Conservation (phyloP, 23 tunicate genomes). For the Corella eumyota region DNA sequence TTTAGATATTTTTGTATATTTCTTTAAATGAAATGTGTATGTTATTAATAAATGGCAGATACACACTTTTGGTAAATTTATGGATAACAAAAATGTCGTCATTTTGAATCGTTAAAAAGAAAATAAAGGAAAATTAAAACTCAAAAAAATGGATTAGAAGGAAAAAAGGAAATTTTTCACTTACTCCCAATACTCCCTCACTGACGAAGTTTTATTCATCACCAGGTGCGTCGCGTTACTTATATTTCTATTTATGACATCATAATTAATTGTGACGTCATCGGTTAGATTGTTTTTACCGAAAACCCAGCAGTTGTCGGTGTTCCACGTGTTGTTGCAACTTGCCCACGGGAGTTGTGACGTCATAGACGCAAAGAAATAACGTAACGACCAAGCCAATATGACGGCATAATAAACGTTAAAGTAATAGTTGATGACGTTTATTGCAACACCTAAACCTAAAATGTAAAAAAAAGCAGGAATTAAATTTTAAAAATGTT, state of each 20-base stretch:
- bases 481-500: too few relatives aligned
- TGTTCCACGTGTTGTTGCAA: slow-evolving; percentile 68
- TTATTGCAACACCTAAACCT: slow-evolving; percentile 82
- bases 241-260: too few relatives aligned
- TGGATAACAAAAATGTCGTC: too few relatives aligned
- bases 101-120: too few relatives aligned
- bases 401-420: slow-evolving; percentile 87
- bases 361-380: slow-evolving; percentile 85
- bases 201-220: slow-evolving; percentile 32
- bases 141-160: too few relatives aligned
- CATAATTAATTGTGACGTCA: not conserved
- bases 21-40: too few relatives aligned
- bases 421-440: slow-evolving; percentile 81
- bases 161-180: slow-evolving; percentile 7
- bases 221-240: slow-evolving; percentile 1
- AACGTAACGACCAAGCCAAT: slow-evolving; percentile 75
- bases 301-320: slow-evolving; percentile 60
- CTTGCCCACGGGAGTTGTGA: slow-evolving; percentile 67
- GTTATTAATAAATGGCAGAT: too few relatives aligned
- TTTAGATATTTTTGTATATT: too few relatives aligned
- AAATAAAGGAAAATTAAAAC: too few relatives aligned
- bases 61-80: too few relatives aligned
- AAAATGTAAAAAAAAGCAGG: too few relatives aligned
- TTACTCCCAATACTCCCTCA: slow-evolving; percentile 82
- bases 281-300: slow-evolving; percentile 22